A percentile compares a stretch with the other conserved stretches of the same genome.
Conservation (phyloP, 2,888 invertebrate genomes). For the Ephialtes manifestator region DNA sequence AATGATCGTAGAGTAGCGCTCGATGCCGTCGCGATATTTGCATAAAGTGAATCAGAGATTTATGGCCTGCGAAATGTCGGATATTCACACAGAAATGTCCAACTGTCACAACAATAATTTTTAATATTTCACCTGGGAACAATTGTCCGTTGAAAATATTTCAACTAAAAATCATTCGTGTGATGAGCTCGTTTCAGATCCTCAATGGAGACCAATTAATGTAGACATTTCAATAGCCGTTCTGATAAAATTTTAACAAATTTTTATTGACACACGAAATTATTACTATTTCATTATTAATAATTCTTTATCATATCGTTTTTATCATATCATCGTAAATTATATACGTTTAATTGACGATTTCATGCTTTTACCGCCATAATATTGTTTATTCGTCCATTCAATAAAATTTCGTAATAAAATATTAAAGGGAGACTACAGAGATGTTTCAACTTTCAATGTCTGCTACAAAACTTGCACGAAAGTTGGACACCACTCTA, state of each 20-base stretch:
- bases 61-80: background rate
- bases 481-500: background rate
- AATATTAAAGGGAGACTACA: background rate
- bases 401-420: background rate
- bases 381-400: background rate
- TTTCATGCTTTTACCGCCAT: background rate
- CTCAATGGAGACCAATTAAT: background rate
- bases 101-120: background rate
- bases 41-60: background rate
- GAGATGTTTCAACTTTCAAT: background rate
- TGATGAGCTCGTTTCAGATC: background rate
- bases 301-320: too few relatives aligned
- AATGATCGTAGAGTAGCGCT: background rate
- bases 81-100: background rate
- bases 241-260: background rate
- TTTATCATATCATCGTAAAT: background rate
- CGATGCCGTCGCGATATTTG: conserved; percentile 5
- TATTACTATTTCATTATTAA: too few relatives aligned
- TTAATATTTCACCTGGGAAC: too few relatives aligned
- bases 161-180: background rate
- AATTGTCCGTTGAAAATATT: background rate
- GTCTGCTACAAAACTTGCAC: background rate
- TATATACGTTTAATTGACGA: background rate
- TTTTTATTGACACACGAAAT: background rate
- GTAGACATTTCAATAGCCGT: background rate